Evolutionary conservation across 2,113 vertebrate species (phyloP).

Genomic region (Ceyx margarethae): DNA sequence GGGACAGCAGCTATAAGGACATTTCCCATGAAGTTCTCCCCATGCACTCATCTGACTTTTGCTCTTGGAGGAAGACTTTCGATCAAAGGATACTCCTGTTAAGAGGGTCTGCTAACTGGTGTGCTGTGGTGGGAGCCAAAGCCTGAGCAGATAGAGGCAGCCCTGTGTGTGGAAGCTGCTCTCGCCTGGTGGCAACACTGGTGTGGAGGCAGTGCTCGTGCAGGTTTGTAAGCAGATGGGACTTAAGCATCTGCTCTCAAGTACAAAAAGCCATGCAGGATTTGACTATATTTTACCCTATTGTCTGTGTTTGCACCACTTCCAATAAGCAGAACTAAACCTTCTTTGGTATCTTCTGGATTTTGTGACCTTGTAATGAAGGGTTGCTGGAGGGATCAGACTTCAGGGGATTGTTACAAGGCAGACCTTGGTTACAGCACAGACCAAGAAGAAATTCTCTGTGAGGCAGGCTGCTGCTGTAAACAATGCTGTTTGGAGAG

Average conservation of each 20-base stretch:
- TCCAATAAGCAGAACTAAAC: background rate
- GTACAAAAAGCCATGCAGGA: background rate
- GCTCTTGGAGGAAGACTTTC: background rate
- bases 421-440: background rate
- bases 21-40: background rate
- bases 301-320: background rate
- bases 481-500: background rate
- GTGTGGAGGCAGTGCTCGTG: background rate
- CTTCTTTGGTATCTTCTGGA: background rate
- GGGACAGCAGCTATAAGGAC: background rate
- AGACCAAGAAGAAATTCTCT: background rate
- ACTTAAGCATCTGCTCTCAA: background rate
- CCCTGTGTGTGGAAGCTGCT: background rate
- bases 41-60: background rate
- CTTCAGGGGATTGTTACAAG: background rate
- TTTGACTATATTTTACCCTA: background rate
- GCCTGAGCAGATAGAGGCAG: background rate
- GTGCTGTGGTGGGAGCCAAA: background rate
- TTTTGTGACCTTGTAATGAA: background rate
- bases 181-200: background rate
- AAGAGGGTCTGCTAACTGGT: rapidly evolving
- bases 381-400: background rate
- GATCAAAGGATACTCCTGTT: background rate
- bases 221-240: background rate
- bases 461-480: background rate